Base-by-base conservation (phyloP, 1,140 invertebrate species). In the Apis laboriosa region DNA sequence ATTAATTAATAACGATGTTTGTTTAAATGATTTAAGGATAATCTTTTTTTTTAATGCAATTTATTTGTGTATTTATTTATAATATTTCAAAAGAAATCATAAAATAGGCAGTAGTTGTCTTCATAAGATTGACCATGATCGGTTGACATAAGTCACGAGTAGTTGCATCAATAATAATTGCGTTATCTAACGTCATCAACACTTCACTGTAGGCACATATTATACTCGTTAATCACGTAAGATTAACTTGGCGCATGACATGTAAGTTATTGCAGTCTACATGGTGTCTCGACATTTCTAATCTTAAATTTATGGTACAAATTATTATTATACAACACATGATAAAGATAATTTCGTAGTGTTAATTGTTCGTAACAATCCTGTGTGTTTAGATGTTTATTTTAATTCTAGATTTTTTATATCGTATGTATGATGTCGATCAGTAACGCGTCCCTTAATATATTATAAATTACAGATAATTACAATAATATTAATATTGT, bases 171-270 rank as follows among this genome's bases (percentile, higher is more conserved):
- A 72, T 72, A 72, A 51, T 72, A 72, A 72, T 72, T 72, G 51
- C 70, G 70, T 9, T 55, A 72, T 72, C 49, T 28, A 72, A 72
- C 70, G 15, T 55, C 70, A 72, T 72, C 70, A 72, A 51, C n/a
- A 55, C 70, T 72, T 55, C 63, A 28, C 66, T 49, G 17, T 68
- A 19, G 49, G 19, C 17, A 72, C 12, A 55, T 72, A 72, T 72
- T 72, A 11, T 43, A 72, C 70, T 55, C 70, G 51, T 72, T 72
- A 72, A 72, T 72, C 70, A 72, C 17, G 21, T 19, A 72, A 24
- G 70, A 51, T 53, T 72, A 72, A 72, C 15, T 72, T 72, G 49
- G 15, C 17, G 24, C 11, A 13, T 55, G 70, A 72, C 70, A 2
- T 13, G 43, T 55, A 55, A 55, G 51, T 72, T 72, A 72, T 72